Evolutionary conservation across 2,888 invertebrate species (phyloP).

Genomic region (Plebejus melissa): DNA sequence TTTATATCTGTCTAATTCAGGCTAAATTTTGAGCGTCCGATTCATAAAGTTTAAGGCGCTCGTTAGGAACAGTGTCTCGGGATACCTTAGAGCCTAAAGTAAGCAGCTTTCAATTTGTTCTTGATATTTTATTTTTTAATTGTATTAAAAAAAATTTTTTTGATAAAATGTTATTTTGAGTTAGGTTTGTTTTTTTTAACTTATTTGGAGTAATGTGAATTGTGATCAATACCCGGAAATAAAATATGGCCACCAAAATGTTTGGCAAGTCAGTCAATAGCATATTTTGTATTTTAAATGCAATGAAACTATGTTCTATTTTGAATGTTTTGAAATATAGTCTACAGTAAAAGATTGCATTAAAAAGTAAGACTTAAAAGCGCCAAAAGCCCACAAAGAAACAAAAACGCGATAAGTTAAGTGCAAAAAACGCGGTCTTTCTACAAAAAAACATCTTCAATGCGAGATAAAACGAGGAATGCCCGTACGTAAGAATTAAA

Average conservation of each 20-base stretch:
- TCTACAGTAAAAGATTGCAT: neutral
- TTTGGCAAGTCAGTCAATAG: too few relatives aligned
- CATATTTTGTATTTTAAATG: too few relatives aligned
- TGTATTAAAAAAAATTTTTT: too few relatives aligned
- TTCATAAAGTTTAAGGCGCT: neutral
- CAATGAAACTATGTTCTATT: neutral
- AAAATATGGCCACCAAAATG: too few relatives aligned
- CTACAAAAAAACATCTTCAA: neutral
- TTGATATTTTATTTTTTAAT: neutral
- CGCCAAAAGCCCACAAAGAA: neutral
- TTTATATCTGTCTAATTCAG: neutral
- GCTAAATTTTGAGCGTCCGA: neutral
- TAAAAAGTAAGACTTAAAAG: neutral
- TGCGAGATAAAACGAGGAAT: slow-evolving; percentile 11
- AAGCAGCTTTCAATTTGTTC: neutral
- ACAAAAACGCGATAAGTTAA: neutral
- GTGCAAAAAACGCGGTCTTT: slow-evolving; percentile 4
- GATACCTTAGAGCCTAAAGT: neutral
- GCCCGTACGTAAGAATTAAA: slow-evolving; percentile 13
- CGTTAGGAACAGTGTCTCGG: neutral
- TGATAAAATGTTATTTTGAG: too few relatives aligned
- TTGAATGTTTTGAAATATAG: neutral
- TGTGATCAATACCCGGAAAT: too few relatives aligned
- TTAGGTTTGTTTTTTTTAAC: too few relatives aligned
- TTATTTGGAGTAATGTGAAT: too few relatives aligned